These are phyloP conservation scores for Aspidiotus rigidus DNA, from an alignment of 2,888 invertebrate genomes.

Conservation along the genomic window DNA sequence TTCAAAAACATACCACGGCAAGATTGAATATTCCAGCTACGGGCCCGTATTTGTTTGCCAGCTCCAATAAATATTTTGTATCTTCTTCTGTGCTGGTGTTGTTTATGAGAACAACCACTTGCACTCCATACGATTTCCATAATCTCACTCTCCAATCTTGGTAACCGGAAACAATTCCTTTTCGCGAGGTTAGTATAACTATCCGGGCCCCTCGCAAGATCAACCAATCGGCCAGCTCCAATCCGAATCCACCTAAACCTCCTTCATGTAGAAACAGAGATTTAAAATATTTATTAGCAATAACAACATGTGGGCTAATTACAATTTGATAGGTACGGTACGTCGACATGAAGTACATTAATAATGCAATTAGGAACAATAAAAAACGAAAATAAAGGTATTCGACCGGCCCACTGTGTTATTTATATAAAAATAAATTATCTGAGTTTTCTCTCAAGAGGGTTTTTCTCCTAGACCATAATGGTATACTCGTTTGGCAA, in stretches of 20 bases:
- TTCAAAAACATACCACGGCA: slow-evolving; percentile 54
- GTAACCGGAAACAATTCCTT: slow-evolving; percentile 50
- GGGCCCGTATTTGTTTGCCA: slow-evolving; percentile 55
- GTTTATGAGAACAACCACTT: slow-evolving; percentile 56
- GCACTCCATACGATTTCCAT: slow-evolving; percentile 62
- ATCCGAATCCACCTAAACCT: slow-evolving; percentile 54
- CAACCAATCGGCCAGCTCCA: slow-evolving; percentile 51
- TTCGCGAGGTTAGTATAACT: slow-evolving; percentile 49
- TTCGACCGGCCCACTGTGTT: no score
- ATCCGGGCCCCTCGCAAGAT: slow-evolving; percentile 49
- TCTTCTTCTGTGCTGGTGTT: slow-evolving; percentile 62
- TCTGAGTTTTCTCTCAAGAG: no score
- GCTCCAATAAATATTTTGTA: slow-evolving; percentile 57
- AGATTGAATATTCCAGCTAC: slow-evolving; percentile 82
- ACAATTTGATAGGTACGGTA: not conserved
- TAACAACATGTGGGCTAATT: not conserved
- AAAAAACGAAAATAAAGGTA: no score
- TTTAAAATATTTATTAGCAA: not conserved
- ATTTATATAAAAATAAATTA: no score
- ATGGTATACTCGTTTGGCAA: no score
- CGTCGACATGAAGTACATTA: no score
- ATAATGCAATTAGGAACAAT: no score
- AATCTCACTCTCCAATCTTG: slow-evolving; percentile 47
- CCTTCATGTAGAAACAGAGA: slow-evolving; percentile 42
- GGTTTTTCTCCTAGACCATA: no score